A percentile compares a stretch with the other conserved stretches of the same genome.
These are phyloP conservation scores for Pelochelys cantorii DNA, from an alignment of 2,797 vertebrate genomes.

Conservation along the genomic window DNA sequence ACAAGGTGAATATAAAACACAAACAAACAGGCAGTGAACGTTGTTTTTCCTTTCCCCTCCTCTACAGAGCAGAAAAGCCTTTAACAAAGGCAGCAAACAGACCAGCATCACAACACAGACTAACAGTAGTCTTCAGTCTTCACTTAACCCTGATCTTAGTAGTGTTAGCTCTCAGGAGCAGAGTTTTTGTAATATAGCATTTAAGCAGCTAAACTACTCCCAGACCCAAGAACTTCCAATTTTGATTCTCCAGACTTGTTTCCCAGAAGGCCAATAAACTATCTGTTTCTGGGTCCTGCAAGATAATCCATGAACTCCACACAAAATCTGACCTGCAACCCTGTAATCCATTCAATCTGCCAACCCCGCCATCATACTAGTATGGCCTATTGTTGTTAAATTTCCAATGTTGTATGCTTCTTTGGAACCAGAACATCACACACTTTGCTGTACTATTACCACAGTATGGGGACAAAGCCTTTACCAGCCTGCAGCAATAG, in stretches of 20 bases:
- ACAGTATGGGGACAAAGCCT: neutral
- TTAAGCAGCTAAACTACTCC: neutral
- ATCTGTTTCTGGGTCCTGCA: neutral
- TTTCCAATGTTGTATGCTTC: neutral
- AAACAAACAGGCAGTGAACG: neutral
- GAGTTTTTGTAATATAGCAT: neutral
- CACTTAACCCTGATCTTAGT: neutral
- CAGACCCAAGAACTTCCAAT: neutral
- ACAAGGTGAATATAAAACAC: neutral
- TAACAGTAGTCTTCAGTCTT: neutral
- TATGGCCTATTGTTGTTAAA: neutral
- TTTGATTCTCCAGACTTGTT: neutral
- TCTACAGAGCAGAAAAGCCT: neutral
- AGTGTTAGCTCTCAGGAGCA: neutral
- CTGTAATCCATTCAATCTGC: neutral
- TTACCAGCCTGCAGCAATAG: neutral
- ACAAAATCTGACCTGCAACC: neutral
- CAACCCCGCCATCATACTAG: neutral
- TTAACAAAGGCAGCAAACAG: neutral
- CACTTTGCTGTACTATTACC: neutral
- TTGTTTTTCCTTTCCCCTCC: neutral
- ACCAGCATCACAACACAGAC: neutral
- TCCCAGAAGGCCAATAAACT: neutral
- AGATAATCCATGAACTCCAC: neutral
- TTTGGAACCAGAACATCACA: neutral